These are phyloP conservation scores for Camponotus fellah DNA, from an alignment of 2,888 invertebrate species.

Conservation along the genomic window DNA sequence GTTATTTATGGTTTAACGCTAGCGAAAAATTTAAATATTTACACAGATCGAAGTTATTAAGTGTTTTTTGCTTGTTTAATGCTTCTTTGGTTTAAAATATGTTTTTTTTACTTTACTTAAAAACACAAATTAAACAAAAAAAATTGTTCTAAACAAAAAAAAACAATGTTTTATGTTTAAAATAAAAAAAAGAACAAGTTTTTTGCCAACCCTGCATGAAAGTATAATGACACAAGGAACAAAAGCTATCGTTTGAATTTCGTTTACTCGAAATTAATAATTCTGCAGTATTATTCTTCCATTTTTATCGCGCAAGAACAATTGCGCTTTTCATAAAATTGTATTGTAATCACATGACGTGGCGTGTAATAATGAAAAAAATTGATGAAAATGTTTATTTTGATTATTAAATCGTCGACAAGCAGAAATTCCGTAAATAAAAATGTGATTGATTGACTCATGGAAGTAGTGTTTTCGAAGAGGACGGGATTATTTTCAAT, in stretches of 20 bases:
- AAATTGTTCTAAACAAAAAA: too few species aligned
- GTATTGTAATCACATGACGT: neutral
- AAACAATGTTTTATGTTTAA: too few species aligned
- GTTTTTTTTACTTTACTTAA: too few species aligned
- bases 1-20: too few species aligned
- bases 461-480: neutral
- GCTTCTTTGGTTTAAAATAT: too few species aligned
- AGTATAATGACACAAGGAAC: neutral
- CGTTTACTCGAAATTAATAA: conserved; percentile 9
- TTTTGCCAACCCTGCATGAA: neutral
- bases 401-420: conserved; percentile 3
- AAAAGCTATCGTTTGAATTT: neutral
- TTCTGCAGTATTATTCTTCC: neutral
- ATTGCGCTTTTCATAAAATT: neutral
- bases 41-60: too few species aligned
- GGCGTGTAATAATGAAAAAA: neutral
- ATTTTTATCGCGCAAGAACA: neutral
- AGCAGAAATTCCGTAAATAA: neutral
- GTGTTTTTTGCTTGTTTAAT: too few species aligned
- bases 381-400: neutral
- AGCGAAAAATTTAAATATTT: too few species aligned
- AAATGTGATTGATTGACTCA: conserved; percentile 21
- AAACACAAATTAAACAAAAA: too few species aligned
- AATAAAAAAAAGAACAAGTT: too few species aligned
- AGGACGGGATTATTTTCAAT: neutral